Evolutionary conservation across 37 sponge, comb jelly and placozoan species (phyloP), one percentile per base, ranked within the genome.

Genomic region (Cliona cf. orientalis): DNA sequence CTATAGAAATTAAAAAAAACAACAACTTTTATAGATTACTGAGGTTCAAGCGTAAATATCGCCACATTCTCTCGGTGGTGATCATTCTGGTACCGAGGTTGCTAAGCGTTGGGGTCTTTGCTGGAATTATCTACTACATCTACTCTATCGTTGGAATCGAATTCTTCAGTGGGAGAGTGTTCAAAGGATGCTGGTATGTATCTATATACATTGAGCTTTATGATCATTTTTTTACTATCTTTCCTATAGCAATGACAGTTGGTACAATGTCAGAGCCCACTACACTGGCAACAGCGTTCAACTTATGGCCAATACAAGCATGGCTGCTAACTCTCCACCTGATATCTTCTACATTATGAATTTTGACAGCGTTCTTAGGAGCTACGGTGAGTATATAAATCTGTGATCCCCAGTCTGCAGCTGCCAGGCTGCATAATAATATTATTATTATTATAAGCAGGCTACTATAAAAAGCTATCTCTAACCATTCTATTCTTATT

Each of bases 131-230:
- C 35, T 81, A 42, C 74, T 93, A 89, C 76, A 78, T 71, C 67
- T 93, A 49, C 73, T 86, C 94, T 34, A 93, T 93, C 32, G 71
- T 89, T 42, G 94, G 90, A 19, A 93, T 93, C 90, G 94, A 93
- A 63, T 40, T 74, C 41, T 82, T 93, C 60, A 3, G 3, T 0
- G 22, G 53, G 28, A 71, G 43, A 57, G 86, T 91, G 26, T 36
- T 55, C 26, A 23, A 65, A 41, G 66, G 73, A 41, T 91, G 91
- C 73, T 86, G 87, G 78, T 70, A 38, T 41, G 78, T n/a, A n/a
- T n/a, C n/a, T n/a, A n/a, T n/a, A n/a, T n/a, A n/a, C n/a, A n/a
- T n/a, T n/a, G n/a, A n/a, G n/a, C n/a, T n/a, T n/a, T n/a, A n/a
- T n/a, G n/a, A n/a, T n/a, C n/a, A n/a, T n/a, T n/a, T n/a, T n/a